Base-by-base conservation (phyloP, 2,113 vertebrate species). In the Paracyprichromis sp. region DNA sequence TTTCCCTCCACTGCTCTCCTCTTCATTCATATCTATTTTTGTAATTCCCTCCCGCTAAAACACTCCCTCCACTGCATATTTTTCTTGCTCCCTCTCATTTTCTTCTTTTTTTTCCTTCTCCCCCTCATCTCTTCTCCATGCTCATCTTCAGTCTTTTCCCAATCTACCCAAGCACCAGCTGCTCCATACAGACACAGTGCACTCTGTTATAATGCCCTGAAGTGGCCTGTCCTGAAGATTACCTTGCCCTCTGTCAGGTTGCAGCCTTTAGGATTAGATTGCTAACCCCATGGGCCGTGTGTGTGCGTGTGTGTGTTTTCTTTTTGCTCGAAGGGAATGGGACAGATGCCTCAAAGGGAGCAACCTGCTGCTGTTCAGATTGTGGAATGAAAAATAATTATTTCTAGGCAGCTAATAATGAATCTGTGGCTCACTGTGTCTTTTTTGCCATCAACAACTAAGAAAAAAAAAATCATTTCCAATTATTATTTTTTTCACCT, bases 1-100 rank as follows among this genome's bases (percentile, higher is more conserved):
- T 88, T 82, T 84, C 85, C 52, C 61, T 47, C 71, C 43, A 50
- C 43, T 78, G 66, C 54, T 50, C 83, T 85, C 38, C 69, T 83
- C 88, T 63, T 17, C 83, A 86, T 93, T 91, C 91, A 83, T 85
- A 87, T 93, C 86, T 93, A 86, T 92, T 92, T 90, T 81, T 91
- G 86, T 90, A 92, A 92, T 90, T 93, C 92, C 86, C 85, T 89
- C 80, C 38, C 9, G 52, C 81, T 82, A 40, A 84, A 83, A 84
- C n/a, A n/a, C 80, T 87, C 31, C 45, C 76, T 81, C 16, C 10
- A 14, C 79, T 86, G 56, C 84, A 79, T 12, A 69, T 56, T 78
- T 78, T 79, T 56, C 36, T n/a, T 54, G 24, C 83, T 91, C 56
- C 21, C 53, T 80, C 45, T 47, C 34, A 7, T 57, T 38, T 69